Conservation (phyloP, 1,140 invertebrate species). For the Monomorium pharaonis region DNA sequence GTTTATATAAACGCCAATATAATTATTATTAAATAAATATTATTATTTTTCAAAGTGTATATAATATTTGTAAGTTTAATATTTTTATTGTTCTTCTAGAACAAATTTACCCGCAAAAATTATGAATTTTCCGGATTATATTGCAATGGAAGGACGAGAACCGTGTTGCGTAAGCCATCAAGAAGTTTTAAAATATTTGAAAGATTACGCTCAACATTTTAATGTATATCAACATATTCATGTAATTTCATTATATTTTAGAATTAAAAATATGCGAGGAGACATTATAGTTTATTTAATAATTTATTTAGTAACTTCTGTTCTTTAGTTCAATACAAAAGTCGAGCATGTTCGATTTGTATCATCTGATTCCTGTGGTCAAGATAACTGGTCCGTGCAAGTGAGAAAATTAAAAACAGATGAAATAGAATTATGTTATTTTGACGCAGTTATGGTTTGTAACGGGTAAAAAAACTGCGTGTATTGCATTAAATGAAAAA, state of each 20-base stretch:
- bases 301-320: background rate
- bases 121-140: constrained; percentile 91
- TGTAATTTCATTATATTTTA: constrained; percentile 75
- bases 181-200: constrained; percentile 88
- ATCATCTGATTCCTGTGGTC: constrained; percentile 3
- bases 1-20: too few species aligned
- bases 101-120: constrained; percentile 92
- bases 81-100: constrained; percentile 79
- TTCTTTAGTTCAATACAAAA: constrained; percentile 76
- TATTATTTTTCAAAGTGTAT: too few species aligned
- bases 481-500: background rate
- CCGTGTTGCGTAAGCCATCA: constrained; percentile 86
- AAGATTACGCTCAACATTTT: constrained; percentile 87
- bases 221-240: constrained; percentile 85
- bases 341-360: constrained; percentile 77
- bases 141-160: constrained; percentile 82
- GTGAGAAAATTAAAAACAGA: constrained; percentile 82
- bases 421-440: constrained; percentile 75
- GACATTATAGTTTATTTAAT: background rate
- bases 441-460: constrained; percentile 88
- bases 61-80: too few species aligned
- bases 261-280: background rate
- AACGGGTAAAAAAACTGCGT: constrained; percentile 85
- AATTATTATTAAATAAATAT: too few species aligned
- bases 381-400: constrained; percentile 80